Evolutionary conservation across 2,113 vertebrate genomes (phyloP).

Genomic region (Acanthochromis polyacanthus): DNA sequence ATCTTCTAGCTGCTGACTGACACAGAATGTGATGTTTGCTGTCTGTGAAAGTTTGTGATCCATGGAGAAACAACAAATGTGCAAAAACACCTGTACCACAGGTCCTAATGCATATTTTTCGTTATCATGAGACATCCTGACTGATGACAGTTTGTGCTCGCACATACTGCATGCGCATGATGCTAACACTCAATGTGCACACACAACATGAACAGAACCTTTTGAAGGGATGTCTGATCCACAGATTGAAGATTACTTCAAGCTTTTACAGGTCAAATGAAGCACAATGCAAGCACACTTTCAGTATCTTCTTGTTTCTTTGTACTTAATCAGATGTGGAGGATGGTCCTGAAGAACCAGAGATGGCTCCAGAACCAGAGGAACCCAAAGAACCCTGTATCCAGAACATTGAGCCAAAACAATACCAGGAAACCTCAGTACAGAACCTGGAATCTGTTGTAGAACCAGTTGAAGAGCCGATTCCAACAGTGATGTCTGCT

Average conservation of each 20-base stretch:
- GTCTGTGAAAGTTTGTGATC: no score
- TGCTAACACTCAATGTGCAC: no score
- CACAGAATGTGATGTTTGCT: no score
- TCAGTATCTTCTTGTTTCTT: neutral
- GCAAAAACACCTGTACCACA: no score
- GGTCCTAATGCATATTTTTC: no score
- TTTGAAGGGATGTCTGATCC: no score
- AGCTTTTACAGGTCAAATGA: neutral
- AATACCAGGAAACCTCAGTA: neutral
- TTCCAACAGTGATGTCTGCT: neutral
- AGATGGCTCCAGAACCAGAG: constrained; percentile 54
- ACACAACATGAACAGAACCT: no score
- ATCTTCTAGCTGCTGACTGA: no score
- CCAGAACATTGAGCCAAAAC: constrained; percentile 36
- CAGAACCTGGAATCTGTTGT: constrained; percentile 14
- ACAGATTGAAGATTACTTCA: neutral
- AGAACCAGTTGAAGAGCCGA: constrained; percentile 20
- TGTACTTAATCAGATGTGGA: constrained; percentile 63
- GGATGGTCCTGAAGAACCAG: constrained; percentile 66
- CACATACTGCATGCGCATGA: no score
- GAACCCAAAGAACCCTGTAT: constrained; percentile 28
- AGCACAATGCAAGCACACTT: neutral
- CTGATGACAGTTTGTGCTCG: no score
- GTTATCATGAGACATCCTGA: no score
- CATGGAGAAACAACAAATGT: no score